Evolutionary conservation across 1,140 invertebrate genomes (phyloP).

Genomic region (Trachelipus rathkii): DNA sequence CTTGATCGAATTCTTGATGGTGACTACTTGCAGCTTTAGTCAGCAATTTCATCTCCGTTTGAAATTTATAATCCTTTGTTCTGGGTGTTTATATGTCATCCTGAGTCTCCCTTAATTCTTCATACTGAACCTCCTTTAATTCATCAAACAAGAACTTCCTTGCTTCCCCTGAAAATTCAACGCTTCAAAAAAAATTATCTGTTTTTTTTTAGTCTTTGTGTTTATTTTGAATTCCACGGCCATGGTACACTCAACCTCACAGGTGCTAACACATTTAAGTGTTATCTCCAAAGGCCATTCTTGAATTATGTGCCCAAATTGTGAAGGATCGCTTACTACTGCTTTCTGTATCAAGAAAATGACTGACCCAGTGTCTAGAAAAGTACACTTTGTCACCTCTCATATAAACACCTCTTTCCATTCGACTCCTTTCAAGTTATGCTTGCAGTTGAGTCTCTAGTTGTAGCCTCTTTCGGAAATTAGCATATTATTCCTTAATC

Average conservation of each 20-base stretch:
- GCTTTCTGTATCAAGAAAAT: background rate
- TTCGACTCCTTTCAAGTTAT: background rate
- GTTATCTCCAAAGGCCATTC: background rate
- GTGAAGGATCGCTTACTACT: background rate
- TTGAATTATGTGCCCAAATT: background rate
- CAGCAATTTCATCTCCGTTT: too few species aligned
- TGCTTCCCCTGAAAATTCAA: too few species aligned
- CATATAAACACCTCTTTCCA: background rate
- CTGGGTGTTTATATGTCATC: too few species aligned
- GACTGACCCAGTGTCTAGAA: background rate
- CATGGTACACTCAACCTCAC: background rate
- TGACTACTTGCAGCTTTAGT: too few species aligned
- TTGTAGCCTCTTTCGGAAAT: background rate
- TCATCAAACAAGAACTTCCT: too few species aligned
- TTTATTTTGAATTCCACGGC: background rate
- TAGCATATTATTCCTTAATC: too few species aligned
- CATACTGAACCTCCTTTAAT: too few species aligned
- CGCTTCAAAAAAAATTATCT: too few species aligned
- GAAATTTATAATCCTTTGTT: too few species aligned
- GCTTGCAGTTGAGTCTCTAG: background rate
- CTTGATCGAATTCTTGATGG: too few species aligned
- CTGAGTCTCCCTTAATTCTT: too few species aligned
- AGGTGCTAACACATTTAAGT: background rate
- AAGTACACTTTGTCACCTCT: background rate
- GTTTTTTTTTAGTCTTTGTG: too few species aligned